A percentile compares a stretch with the other conserved stretches of the same genome.
Evolutionary conservation across 2,113 vertebrate genomes (phyloP).

Genomic region (Empidonax traillii): DNA sequence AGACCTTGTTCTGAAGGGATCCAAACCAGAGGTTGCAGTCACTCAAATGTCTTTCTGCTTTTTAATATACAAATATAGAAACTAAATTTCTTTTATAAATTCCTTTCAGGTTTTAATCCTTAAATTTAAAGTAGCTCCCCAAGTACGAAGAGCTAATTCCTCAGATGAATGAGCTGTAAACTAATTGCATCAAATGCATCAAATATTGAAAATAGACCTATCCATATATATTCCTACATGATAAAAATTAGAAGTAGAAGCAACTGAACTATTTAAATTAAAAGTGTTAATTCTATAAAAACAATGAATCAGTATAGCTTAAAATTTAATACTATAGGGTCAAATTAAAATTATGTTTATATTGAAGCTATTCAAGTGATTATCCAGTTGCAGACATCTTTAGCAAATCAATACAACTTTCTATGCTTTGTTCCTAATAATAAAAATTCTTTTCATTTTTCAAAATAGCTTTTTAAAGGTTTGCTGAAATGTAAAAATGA

Average conservation of each 20-base stretch:
- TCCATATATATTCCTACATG: background rate
- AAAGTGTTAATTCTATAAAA: background rate
- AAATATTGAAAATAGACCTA: background rate
- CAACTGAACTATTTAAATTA: background rate
- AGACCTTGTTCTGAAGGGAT: background rate
- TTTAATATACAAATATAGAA: background rate
- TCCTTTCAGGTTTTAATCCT: background rate
- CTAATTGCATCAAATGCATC: background rate
- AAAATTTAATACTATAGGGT: background rate
- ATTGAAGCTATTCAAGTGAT: background rate
- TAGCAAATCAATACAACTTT: background rate
- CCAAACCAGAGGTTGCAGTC: background rate
- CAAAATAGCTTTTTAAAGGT: background rate
- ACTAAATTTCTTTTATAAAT: background rate
- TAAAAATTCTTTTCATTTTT: background rate
- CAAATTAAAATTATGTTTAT: background rate
- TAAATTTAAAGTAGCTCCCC: background rate
- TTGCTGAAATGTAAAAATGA: background rate
- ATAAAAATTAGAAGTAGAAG: background rate
- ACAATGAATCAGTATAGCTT: background rate
- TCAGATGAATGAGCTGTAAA: background rate
- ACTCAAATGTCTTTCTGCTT: constrained; percentile 13
- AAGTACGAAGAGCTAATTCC: background rate
- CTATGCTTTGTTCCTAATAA: background rate
- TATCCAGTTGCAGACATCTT: background rate